Conservation (phyloP, 2,113 vertebrate genomes). For the Cebidichthys violaceus region DNA sequence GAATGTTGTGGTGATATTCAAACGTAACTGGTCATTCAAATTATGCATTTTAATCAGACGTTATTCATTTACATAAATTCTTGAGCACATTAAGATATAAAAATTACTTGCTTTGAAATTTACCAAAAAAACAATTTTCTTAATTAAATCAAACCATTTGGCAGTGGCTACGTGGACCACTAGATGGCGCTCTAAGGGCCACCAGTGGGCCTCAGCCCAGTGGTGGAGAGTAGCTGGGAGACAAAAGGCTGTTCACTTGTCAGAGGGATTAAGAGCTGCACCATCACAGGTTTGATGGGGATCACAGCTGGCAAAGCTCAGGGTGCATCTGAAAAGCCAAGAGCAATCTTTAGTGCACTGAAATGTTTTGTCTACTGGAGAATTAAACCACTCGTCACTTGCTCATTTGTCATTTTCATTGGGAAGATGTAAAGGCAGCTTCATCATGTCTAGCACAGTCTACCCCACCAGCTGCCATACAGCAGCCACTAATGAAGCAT, state of each 20-base stretch:
- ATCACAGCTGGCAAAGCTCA: slow-evolving; percentile 29
- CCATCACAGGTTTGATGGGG: neutral
- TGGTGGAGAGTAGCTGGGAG: neutral
- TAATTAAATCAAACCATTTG: neutral
- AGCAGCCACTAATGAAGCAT: slow-evolving; percentile 63
- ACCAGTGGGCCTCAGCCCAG: neutral
- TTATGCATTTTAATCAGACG: neutral
- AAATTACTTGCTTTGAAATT: no score
- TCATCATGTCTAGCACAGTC: slow-evolving; percentile 23
- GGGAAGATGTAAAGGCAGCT: slow-evolving; percentile 30
- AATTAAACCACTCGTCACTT: slow-evolving; percentile 10
- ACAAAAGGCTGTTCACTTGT: neutral
- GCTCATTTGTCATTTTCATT: neutral
- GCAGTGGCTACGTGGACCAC: neutral
- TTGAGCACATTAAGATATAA: no score
- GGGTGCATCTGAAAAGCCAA: slow-evolving; percentile 8
- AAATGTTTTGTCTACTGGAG: slow-evolving; percentile 22
- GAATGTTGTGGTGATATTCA: neutral
- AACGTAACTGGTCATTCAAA: neutral
- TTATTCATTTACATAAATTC: no score
- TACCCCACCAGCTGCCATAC: slow-evolving; percentile 46
- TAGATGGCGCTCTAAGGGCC: neutral
- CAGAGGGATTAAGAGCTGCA: neutral
- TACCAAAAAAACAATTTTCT: neutral
- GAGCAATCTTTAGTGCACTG: neutral